phyloP scores from a whole-genome alignment of 1,140 invertebrate genomes.

The Tetragnatha versicolor region DNA sequence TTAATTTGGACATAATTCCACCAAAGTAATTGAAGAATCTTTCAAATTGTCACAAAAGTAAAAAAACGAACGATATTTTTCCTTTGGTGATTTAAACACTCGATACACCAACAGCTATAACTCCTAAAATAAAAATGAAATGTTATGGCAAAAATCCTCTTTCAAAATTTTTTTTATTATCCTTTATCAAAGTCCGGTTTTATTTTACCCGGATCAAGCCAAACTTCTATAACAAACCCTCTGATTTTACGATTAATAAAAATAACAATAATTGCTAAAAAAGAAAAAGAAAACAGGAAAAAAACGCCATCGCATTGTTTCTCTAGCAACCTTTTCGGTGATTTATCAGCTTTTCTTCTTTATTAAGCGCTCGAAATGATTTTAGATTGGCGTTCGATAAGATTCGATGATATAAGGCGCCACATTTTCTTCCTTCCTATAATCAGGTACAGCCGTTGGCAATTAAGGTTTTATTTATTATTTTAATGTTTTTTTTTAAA shows the following conservation, averaged over 20 bases:
- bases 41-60: too few species aligned
- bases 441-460: constrained; percentile 7
- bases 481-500: not conserved
- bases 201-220: constrained; percentile 14
- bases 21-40: too few species aligned
- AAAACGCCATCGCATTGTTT: not conserved
- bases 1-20: too few species aligned
- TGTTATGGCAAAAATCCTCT: too few species aligned
- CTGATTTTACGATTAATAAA: constrained; percentile 3
- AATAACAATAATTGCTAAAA: not conserved
- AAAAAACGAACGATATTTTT: too few species aligned
- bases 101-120: too few species aligned
- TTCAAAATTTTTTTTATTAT: not conserved
- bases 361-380: constrained; percentile 19
- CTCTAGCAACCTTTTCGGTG: not conserved
- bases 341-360: constrained; percentile 10
- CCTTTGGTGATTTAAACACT: constrained; percentile 13
- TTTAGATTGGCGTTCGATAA: constrained; percentile 24
- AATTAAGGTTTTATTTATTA: too few species aligned
- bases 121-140: too few species aligned
- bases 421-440: constrained; percentile 8
- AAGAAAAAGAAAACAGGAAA: not conserved
- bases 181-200: not conserved
- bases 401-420: constrained; percentile 8
- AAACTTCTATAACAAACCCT: constrained; percentile 5